phyloP scores from a whole-genome alignment of 2,797 vertebrate species.

The Ptychobarbus kaznakovi region DNA sequence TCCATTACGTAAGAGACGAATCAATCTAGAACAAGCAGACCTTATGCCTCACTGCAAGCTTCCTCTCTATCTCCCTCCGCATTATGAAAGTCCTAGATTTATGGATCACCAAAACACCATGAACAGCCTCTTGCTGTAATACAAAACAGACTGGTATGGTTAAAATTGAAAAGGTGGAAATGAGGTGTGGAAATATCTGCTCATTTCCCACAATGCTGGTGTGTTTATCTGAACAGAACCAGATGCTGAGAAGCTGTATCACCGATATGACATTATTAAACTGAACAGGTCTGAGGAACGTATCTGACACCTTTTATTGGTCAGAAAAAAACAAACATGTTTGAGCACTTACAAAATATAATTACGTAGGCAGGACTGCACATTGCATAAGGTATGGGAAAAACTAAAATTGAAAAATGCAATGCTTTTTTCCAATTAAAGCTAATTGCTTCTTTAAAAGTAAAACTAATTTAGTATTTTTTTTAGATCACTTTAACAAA shows the following conservation, averaged over 20 bases:
- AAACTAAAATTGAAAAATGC: not conserved
- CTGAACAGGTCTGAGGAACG: not conserved
- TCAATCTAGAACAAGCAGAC: conserved; percentile 21
- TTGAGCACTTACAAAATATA: not conserved
- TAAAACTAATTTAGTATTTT: not conserved
- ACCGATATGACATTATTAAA: conserved; percentile 3
- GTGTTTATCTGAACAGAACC: conserved; percentile 19
- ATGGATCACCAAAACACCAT: conserved; percentile 2
- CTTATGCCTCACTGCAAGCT: not conserved
- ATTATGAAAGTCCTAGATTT: conserved; percentile 35
- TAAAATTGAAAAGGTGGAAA: conserved; percentile 25
- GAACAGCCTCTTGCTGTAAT: not conserved
- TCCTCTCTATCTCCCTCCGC: not conserved
- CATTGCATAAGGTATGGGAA: not conserved
- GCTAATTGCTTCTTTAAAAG: not conserved
- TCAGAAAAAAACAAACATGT: not conserved
- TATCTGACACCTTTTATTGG: not conserved
- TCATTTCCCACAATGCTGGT: conserved; percentile 21
- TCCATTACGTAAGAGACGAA: conserved; percentile 39
- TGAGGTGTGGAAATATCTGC: conserved; percentile 36
- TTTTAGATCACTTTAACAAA: not conserved
- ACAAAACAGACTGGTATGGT: not conserved
- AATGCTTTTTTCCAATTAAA: not conserved
- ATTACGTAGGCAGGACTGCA: not conserved
- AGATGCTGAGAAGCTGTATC: not conserved